These are phyloP conservation scores for Andricus grossulariae DNA, from an alignment of 1,140 invertebrate genomes.

Conservation along the genomic window DNA sequence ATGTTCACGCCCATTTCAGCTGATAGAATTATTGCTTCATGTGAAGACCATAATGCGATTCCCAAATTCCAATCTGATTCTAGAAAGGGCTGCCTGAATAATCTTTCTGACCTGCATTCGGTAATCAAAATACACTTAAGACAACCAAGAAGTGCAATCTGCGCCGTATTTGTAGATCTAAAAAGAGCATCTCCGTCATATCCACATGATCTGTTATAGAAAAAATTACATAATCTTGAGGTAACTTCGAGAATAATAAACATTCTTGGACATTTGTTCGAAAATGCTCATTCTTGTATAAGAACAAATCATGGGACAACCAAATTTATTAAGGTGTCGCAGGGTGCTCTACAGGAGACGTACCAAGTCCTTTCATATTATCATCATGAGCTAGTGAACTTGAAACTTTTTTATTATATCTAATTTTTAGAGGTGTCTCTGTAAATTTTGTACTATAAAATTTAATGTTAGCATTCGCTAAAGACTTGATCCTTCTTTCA, in stretches of 20 bases:
- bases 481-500: conserved; percentile 40
- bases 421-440: background rate
- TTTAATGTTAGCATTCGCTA: conserved; percentile 39
- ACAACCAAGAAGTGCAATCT: conserved; percentile 38
- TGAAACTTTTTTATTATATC: conserved; percentile 32
- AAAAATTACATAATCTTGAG: conserved; percentile 28
- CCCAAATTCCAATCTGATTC: conserved; percentile 42
- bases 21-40: no score
- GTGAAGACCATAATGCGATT: no score
- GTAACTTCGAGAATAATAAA: conserved; percentile 41
- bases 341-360: conserved; percentile 46
- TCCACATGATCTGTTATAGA: conserved; percentile 41
- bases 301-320: background rate
- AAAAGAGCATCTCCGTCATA: conserved; percentile 43
- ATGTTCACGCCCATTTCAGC: no score
- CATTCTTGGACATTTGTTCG: conserved; percentile 44
- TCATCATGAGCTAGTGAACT: conserved; percentile 38
- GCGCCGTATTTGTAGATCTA: conserved; percentile 36
- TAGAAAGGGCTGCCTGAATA: conserved; percentile 41
- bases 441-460: conserved; percentile 35
- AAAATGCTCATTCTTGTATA: no score
- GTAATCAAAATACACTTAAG: conserved; percentile 24
- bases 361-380: conserved; percentile 40
- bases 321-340: conserved; percentile 14
- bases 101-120: conserved; percentile 41